phyloP scores from a whole-genome alignment of 2,113 vertebrate species.

The Rhea pennata region DNA sequence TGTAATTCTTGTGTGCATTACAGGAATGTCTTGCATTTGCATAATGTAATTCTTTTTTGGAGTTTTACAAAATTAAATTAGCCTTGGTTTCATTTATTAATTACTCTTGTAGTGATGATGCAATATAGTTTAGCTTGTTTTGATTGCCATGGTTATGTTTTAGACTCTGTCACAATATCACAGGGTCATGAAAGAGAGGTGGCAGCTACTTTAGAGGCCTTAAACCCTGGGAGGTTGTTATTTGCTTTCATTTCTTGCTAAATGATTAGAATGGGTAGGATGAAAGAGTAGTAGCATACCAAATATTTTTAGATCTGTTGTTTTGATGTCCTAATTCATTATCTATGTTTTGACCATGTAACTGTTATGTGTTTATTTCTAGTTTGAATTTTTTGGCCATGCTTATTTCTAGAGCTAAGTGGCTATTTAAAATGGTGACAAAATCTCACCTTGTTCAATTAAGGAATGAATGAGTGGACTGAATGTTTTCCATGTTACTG shows the following conservation, averaged over 20 bases:
- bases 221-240: not conserved
- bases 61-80: not conserved
- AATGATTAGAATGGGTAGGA: not conserved
- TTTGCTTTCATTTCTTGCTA: not conserved
- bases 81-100: not conserved
- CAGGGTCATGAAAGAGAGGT: not conserved
- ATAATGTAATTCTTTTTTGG: not conserved
- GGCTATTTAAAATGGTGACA: not conserved
- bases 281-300: not conserved
- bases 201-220: too few relatives aligned
- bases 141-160: not conserved
- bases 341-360: not conserved
- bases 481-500: slow-evolving; percentile 49
- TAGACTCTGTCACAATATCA: not conserved
- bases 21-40: not conserved
- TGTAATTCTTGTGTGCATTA: too few relatives aligned
- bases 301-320: not conserved
- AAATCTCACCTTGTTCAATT: not conserved
- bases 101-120: not conserved
- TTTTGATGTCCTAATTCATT: not conserved
- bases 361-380: not conserved
- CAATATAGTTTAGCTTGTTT: not conserved
- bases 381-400: too few relatives aligned
- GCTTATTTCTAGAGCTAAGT: not conserved
- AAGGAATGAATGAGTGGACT: not conserved